These are phyloP conservation scores for Donacobius atricapilla DNA, from an alignment of 2,113 vertebrate species.

Conservation along the genomic window DNA sequence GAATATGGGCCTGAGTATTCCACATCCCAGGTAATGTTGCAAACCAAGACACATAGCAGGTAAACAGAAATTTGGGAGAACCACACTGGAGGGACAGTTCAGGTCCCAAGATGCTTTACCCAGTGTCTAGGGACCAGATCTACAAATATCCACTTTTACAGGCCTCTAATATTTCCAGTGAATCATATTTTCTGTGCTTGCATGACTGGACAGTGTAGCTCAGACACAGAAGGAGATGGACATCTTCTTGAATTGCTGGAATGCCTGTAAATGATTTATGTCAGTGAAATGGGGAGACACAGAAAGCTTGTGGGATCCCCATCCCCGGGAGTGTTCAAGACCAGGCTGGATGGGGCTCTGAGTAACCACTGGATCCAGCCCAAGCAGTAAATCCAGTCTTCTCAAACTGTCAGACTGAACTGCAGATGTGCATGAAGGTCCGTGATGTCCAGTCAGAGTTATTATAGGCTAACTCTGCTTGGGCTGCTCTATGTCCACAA, in stretches of 20 bases:
- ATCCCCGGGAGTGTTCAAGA: not conserved
- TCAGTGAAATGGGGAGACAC: not conserved
- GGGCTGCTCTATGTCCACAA: not conserved
- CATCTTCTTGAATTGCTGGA: not conserved
- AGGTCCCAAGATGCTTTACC: rapidly evolving
- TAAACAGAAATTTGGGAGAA: not conserved
- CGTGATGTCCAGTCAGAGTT: not conserved
- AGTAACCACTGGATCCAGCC: not conserved
- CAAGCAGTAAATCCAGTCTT: not conserved
- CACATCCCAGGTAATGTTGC: not conserved
- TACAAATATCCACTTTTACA: not conserved
- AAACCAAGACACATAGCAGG: not conserved
- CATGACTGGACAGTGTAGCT: not conserved
- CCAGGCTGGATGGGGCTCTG: not conserved
- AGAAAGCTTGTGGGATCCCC: not conserved
- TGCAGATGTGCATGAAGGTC: not conserved
- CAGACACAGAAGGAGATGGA: not conserved
- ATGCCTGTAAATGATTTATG: not conserved
- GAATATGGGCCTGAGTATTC: not conserved
- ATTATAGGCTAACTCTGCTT: not conserved
- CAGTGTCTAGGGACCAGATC: not conserved
- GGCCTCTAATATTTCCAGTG: not conserved
- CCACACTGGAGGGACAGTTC: not conserved
- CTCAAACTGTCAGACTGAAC: not conserved
- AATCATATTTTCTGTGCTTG: not conserved